A percentile compares a stretch with the other conserved stretches of the same genome.
These are phyloP conservation scores for Chloebia gouldiae DNA, from an alignment of 2,113 vertebrate species.

Conservation along the genomic window DNA sequence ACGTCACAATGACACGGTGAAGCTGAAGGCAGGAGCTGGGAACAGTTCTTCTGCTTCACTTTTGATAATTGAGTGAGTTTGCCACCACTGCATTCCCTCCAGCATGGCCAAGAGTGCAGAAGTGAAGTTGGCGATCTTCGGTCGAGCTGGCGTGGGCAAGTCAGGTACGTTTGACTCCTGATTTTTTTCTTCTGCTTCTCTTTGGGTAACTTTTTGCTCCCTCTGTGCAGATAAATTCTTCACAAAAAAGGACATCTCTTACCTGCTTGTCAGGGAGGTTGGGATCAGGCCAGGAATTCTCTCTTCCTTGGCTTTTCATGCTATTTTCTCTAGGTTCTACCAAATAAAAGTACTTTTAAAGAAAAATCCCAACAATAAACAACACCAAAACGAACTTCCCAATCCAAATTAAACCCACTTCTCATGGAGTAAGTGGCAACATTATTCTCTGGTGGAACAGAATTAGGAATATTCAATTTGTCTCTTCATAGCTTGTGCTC, in stretches of 20 bases:
- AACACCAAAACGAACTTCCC: neutral
- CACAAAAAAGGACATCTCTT: neutral
- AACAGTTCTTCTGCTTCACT: neutral
- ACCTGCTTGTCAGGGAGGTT: neutral
- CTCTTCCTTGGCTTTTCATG: neutral
- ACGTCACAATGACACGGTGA: constrained; percentile 68
- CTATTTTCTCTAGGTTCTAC: neutral
- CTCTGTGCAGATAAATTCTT: neutral
- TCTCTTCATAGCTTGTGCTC: neutral
- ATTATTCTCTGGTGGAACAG: neutral
- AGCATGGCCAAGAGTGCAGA: constrained; percentile 94
- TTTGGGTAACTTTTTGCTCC: neutral
- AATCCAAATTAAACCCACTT: neutral
- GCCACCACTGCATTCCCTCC: neutral
- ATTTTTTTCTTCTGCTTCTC: neutral
- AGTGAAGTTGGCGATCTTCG: constrained; percentile 93
- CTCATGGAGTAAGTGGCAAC: neutral
- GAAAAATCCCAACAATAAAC: neutral
- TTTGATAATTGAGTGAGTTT: neutral
- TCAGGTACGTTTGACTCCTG: constrained; percentile 81
- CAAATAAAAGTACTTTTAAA: neutral
- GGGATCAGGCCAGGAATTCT: neutral
- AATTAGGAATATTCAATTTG: neutral
- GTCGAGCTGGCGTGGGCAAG: constrained; percentile 93
- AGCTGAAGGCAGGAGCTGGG: constrained; percentile 7